Evolutionary conservation across 2,113 vertebrate species (phyloP), one percentile per base, ranked within the genome.

Genomic region (Gopherus flavomarginatus): DNA sequence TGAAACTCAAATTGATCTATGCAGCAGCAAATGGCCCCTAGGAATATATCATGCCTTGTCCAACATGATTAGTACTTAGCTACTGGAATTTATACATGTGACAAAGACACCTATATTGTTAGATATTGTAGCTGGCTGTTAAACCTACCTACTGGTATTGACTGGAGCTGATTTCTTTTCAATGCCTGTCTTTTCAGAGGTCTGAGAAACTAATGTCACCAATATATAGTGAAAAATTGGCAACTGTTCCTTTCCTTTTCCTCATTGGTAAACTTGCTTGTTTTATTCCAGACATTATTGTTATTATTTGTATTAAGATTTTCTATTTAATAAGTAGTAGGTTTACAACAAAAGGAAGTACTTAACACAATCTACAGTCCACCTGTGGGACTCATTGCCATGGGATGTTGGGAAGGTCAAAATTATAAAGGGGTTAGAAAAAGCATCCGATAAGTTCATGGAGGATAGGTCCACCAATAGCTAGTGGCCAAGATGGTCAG

Each of bases 31-130:
- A 82, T 42, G n/a, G 91, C 86, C 86, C 79, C 44, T 38, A 93
- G 93, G 83, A 95, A 90, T 89, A 92, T 53, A 80, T 87, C 91
- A 85, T 88, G 57, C 75, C 77, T 90, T 87, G 92, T 85, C 92
- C n/a, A 4, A 88, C 89, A 81, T 92, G 75, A 86, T n/a, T 57
- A 91, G 88, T 47, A 72, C 85, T 89, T 90, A 87, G 69, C 29
- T 50, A 78, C 62, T 83, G 65, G 88, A 72, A 75, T 50, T 54
- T 81, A 21, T 14, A 62, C 50, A 27, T 0, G 0, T 4, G 62
- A 82, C 3, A 38, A 88, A 94, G 49, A 81, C 69, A 19, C 9
- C 65, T 22, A 27, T 42, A 52, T 88, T 62, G 38, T 47, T 83
- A 49, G 57, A 10, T 35, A 3, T 3, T 21, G 2, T 29, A 9